phyloP scores from a whole-genome alignment of 2,888 invertebrate genomes.

The Anagyrus pseudococci region DNA sequence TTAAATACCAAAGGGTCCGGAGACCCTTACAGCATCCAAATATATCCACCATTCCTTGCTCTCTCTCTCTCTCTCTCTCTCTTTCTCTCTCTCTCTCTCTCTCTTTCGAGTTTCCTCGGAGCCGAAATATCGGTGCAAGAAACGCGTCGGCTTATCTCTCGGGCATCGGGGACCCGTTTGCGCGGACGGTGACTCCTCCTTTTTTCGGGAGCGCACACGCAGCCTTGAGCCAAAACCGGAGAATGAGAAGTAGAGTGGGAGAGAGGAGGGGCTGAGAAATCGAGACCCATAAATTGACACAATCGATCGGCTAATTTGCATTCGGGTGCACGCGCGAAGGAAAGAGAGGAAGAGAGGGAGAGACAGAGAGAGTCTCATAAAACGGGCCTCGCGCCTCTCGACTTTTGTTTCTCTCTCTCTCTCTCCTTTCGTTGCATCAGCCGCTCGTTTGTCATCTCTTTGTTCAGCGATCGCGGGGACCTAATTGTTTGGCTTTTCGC shows the following conservation, averaged over 20 bases:
- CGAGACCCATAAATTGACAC: slow-evolving; percentile 33
- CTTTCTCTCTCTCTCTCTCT: neutral
- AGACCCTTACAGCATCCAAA: too few species aligned
- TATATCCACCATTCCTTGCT: neutral
- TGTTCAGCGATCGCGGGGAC: slow-evolving; percentile 14
- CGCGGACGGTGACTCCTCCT: neutral
- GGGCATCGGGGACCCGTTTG: neutral
- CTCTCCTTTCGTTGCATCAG: neutral
- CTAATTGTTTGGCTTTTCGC: slow-evolving; percentile 13
- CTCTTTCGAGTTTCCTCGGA: neutral
- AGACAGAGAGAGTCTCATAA: slow-evolving; percentile 12
- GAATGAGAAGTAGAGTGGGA: slow-evolving; percentile 1
- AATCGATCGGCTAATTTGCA: slow-evolving; percentile 36
- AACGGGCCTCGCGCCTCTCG: slow-evolving; percentile 2
- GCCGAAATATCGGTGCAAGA: neutral
- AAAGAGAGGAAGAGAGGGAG: neutral
- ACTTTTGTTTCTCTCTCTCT: slow-evolving; percentile 8
- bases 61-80: neutral
- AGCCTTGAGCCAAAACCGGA: neutral
- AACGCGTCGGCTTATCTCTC: too few species aligned
- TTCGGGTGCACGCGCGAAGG: too few species aligned
- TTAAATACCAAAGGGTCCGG: neutral
- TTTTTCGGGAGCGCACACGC: slow-evolving; percentile 14
- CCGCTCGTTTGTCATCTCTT: slow-evolving; percentile 33
- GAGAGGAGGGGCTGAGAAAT: neutral